Evolutionary conservation across 2,797 vertebrate genomes (phyloP).

Genomic region (Pseudochirops corinnae): DNA sequence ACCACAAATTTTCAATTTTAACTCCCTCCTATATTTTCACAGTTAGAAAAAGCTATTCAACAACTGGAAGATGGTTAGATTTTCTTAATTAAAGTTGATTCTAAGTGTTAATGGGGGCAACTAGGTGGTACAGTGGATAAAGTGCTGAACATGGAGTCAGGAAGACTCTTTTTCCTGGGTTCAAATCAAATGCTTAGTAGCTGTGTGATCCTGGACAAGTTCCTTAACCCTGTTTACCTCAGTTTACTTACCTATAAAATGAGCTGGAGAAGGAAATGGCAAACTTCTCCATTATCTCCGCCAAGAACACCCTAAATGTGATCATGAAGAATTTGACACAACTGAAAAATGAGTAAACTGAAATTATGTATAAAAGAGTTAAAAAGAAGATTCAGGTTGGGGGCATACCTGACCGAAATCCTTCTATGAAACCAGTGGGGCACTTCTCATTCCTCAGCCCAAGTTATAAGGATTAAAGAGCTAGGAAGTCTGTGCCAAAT

Average conservation of each 20-base stretch:
- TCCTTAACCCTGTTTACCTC: not conserved
- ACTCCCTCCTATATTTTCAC: not conserved
- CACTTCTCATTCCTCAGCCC: too few relatives aligned
- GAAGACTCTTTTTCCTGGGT: not conserved
- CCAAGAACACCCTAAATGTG: not conserved
- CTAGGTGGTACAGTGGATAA: not conserved
- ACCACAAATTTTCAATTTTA: not conserved
- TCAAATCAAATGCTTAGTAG: not conserved
- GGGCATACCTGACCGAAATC: not conserved
- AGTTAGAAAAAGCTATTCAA: not conserved
- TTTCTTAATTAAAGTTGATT: not conserved
- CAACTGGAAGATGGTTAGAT: not conserved
- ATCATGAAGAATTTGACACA: not conserved
- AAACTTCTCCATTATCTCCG: not conserved
- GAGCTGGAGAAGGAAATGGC: not conserved
- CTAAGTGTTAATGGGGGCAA: not conserved
- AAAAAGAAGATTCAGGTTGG: not conserved
- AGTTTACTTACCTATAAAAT: not conserved
- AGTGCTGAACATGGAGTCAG: not conserved
- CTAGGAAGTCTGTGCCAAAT: not conserved
- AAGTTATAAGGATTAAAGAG: not conserved
- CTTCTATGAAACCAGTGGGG: not conserved
- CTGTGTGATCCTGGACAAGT: not conserved
- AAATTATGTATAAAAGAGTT: not conserved
- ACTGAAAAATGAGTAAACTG: not conserved